Percentiles rank a stretch among this genome's conserved stretches.
phyloP scores from a whole-genome alignment of 2,113 vertebrate genomes.

The Solea solea region DNA sequence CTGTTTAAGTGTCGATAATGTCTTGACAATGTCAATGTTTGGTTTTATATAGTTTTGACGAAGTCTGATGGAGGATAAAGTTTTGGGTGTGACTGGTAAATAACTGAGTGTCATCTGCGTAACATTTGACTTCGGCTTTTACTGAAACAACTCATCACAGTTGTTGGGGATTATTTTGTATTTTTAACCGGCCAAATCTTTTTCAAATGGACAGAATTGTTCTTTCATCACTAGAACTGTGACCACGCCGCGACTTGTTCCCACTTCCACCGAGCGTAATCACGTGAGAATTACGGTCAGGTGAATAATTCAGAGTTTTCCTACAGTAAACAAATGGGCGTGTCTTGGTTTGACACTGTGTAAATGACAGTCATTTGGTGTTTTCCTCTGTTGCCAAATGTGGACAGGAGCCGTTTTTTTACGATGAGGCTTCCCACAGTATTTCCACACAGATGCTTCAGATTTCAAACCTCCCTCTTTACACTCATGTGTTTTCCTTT shows the following conservation, averaged over 20 bases:
- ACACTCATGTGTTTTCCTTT: neutral
- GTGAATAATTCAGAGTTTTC: conserved; percentile 47
- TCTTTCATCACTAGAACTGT: neutral
- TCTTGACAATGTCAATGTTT: too few relatives aligned
- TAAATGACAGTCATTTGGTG: conserved; percentile 52
- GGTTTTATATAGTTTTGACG: too few relatives aligned
- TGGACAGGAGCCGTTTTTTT: conserved; percentile 25
- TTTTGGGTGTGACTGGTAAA: too few relatives aligned
- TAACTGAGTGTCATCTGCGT: too few relatives aligned
- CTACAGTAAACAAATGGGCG: conserved; percentile 54
- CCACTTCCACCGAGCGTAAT: conserved; percentile 22
- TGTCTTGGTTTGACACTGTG: conserved; percentile 6
- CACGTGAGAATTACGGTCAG: conserved; percentile 8
- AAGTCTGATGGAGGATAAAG: too few relatives aligned
- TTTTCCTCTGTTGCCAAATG: conserved; percentile 39
- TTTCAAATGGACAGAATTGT: neutral
- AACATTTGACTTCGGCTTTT: too few relatives aligned
- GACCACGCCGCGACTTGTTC: conserved; percentile 10
- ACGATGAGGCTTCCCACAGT: conserved; percentile 51
- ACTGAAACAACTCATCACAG: neutral
- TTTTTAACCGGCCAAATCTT: neutral
- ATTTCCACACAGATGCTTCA: conserved; percentile 43
- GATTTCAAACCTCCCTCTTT: conserved; percentile 36
- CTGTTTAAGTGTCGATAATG: too few relatives aligned
- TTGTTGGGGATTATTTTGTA: neutral